Evolutionary conservation across 2,888 invertebrate genomes (phyloP), one percentile per base, ranked within the genome.

Genomic region (Criorhina ranunculi): DNA sequence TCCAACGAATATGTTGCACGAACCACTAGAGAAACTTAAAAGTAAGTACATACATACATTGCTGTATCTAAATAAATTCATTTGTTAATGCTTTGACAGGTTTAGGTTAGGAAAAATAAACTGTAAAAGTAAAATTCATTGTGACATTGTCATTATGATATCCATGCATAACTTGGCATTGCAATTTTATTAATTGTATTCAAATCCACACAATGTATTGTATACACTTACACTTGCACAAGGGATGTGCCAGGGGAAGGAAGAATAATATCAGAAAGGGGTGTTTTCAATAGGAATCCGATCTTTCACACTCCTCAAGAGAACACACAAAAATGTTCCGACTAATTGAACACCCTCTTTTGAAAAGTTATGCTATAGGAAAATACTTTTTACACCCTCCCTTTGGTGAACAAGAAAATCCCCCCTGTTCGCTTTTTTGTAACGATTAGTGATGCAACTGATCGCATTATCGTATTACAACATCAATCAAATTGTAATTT

Each of bases 21-120:
- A 95, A 90, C 95, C 95, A 29, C 90, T 95, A 88, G 95, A 95
- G 93, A 95, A 95, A 92, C 93, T 95, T 89, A 95, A 95, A 94
- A 94, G 95, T 94, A 91, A 92, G 92, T 92, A 80, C 15, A 42
- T 94, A 91, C 92, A 92, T 92, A 80, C 15, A 42, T 51, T 51
- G 62, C 31, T 77, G 31, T 15, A n/a, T n/a, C n/a, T n/a, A 46
- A 64, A 57, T 24, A 55, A 29, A 19, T 53, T 64, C 42, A 62
- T 40, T 31, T n/a, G n/a, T 9, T 37, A 24, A 49, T 31, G 35
- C 70, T 59, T n/a, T 60, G 37, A 62, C 40, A 62, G 33, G 9
- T 42, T 15, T 31, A 0, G 37, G 37, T 17, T 33, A 55, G 19
- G 44, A 17, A n/a, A 70, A 44, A 46, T 33, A 70, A 57, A 19